Evolutionary conservation across 2,797 vertebrate genomes (phyloP).

Genomic region (Crenichthys baileyi): DNA sequence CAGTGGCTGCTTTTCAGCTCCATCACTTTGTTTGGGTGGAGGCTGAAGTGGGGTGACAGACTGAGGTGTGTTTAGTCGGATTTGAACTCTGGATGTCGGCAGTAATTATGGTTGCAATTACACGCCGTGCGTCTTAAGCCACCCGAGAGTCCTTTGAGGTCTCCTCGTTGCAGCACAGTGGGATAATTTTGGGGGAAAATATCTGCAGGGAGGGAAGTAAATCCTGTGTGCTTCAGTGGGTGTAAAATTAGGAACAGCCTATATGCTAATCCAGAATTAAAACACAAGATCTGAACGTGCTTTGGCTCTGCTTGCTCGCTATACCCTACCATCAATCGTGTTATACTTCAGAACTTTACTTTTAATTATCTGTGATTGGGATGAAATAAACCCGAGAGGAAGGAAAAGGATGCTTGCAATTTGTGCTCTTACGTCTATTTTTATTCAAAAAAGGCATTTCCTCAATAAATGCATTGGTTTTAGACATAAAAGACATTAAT

Average conservation of each 20-base stretch:
- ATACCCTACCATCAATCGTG: neutral
- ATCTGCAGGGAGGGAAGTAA: constrained; percentile 21
- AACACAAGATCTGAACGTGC: neutral
- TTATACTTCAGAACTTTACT: neutral
- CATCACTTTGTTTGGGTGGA: constrained; percentile 41
- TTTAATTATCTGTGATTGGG: neutral
- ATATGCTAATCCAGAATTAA: constrained; percentile 4
- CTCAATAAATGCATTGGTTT: no score
- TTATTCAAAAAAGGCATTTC: no score
- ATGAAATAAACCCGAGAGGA: neutral
- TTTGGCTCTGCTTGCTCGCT: neutral
- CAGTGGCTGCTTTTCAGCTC: constrained; percentile 24
- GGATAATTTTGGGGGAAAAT: constrained; percentile 30
- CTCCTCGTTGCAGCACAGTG: constrained; percentile 31
- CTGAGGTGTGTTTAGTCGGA: constrained; percentile 53
- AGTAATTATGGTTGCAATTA: constrained; percentile 58
- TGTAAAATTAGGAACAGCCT: constrained; percentile 17
- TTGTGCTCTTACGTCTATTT: neutral
- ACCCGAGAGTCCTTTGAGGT: constrained; percentile 16
- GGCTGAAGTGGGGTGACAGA: constrained; percentile 44
- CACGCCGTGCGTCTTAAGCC: constrained; percentile 44
- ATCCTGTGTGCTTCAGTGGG: constrained; percentile 26
- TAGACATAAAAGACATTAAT: neutral
- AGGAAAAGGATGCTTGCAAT: neutral
- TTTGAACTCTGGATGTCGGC: constrained; percentile 56